Evolutionary conservation across 2,888 invertebrate genomes (phyloP), one percentile per base, ranked within the genome.

Genomic region (Lapara coniferarum): DNA sequence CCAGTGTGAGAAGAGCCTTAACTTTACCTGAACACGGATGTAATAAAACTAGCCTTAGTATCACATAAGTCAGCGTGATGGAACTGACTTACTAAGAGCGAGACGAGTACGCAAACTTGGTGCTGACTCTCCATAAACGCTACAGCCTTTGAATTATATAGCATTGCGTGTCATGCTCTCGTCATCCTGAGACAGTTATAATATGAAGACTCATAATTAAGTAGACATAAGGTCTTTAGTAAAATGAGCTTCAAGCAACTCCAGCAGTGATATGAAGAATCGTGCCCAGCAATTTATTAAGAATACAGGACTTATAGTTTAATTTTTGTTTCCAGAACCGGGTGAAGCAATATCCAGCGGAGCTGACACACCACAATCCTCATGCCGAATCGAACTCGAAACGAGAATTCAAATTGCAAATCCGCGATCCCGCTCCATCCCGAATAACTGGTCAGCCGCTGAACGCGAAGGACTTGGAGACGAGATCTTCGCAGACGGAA

Each of bases 311-410:
- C 19, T 49, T 7, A 63, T 19, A 46, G 49, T 16, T 49, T 12
- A 49, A 2, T 16, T 19, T 13, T 49, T 12, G 6, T 19, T 77
- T 90, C 16, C 89, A 93, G 93, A 93, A 92, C 75, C 90, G 92
- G 1, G 91, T 92, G 19, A 93, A 93, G 81, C 90, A 90, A 76
- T 91, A 89, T 70, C 92, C 93, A 0, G 82, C 81, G 4, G 93
- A 89, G 69, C 74, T 93, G 30, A 93, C 92, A 1, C 93, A 93
- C 73, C 91, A 91, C 77, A 94, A 94, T 71, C 93, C 93, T 0
- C 92, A 94, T 73, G 93, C 93, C 0, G 92, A 93, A 81, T 85
- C 92, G 6, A 92, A 91, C 72, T 85, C 90, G 37, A 92, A 89
- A 74, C 88, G 86, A 55, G 93, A 92, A 66, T 75, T 93, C 12